phyloP scores from a whole-genome alignment of 2,797 vertebrate species.

The Nasua narica region DNA sequence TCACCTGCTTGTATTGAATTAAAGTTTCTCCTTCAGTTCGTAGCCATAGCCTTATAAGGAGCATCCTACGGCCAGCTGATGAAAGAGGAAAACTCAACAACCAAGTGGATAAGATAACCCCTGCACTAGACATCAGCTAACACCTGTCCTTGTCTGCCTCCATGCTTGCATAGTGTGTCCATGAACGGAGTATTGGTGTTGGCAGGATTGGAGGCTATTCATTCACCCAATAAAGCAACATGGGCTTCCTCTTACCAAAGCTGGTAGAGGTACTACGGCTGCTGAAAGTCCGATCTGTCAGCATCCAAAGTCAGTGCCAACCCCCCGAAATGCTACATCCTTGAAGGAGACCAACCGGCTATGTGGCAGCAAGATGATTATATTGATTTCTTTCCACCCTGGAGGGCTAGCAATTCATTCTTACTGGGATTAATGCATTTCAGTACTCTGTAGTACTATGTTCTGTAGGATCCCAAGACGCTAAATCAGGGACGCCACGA shows the following conservation, averaged over 20 bases:
- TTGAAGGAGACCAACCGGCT: neutral
- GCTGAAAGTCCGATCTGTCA: neutral
- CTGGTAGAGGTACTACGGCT: neutral
- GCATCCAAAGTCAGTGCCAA: neutral
- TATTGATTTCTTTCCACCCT: neutral
- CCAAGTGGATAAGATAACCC: neutral
- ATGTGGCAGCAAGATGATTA: neutral
- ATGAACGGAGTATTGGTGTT: neutral
- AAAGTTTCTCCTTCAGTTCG: neutral
- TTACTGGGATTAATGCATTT: neutral
- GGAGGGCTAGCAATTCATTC: neutral
- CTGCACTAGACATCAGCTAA: neutral
- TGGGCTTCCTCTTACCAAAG: neutral
- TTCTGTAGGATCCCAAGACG: neutral
- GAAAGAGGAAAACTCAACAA: neutral
- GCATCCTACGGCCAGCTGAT: neutral
- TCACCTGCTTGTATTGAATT: neutral
- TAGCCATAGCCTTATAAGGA: neutral
- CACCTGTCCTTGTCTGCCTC: neutral
- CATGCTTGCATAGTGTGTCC: neutral
- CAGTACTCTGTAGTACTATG: neutral
- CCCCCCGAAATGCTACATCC: neutral
- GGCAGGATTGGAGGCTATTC: neutral
- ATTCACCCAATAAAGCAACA: neutral
- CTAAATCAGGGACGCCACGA: neutral